Base-by-base conservation (phyloP, 1,140 invertebrate genomes). In the Conus betulinus region DNA sequence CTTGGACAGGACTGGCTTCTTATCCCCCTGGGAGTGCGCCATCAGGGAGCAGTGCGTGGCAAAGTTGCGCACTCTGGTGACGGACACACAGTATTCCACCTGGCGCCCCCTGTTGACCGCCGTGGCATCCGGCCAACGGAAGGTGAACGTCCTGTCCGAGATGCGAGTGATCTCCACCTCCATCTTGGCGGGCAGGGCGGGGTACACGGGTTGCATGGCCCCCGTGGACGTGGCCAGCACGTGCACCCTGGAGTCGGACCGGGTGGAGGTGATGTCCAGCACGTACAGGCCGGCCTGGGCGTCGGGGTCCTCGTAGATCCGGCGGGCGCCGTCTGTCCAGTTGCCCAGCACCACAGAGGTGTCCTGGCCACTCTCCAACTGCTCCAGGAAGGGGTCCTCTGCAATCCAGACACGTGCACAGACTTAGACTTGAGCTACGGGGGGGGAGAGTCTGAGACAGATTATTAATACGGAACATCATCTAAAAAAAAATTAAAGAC, bases 41-140 rank as follows among this genome's bases (percentile, higher is more conserved):
- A 93, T 76, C 1, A 92, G 91, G 3, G 91, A 91, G 85, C 95
- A 95, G 84, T 93, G 85, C 11, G 90, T 93, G n/a, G 90, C 88
- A 86, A 92, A 94, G 82, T 93, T 92, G 39, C 88, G 87, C 17
- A 91, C 89, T 27, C 87, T 60, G 85, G 92, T 94, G 15, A 93
- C 88, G 20, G 93, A 85, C 10, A 95, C 90, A 83, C 94, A 94
- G 85, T 95, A 95, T 83, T 94, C 90, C 6, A 94, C 78, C 5
- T 89, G 82, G 20, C 74, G 53, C n/a, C 53, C 71, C 25, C 27
- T 20, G 52, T 87, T 85, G 4, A 27, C 52, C 6, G 85, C 23
- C 4, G 90, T 88, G 1, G 89, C 89, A 20, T 86, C 90, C 17
- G 90, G 67, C 94, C 94, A 94, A 11, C 91, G 79, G 11, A 94